These are phyloP conservation scores for Agrochola circellaris DNA, from an alignment of 2,888 invertebrate species.

Conservation along the genomic window DNA sequence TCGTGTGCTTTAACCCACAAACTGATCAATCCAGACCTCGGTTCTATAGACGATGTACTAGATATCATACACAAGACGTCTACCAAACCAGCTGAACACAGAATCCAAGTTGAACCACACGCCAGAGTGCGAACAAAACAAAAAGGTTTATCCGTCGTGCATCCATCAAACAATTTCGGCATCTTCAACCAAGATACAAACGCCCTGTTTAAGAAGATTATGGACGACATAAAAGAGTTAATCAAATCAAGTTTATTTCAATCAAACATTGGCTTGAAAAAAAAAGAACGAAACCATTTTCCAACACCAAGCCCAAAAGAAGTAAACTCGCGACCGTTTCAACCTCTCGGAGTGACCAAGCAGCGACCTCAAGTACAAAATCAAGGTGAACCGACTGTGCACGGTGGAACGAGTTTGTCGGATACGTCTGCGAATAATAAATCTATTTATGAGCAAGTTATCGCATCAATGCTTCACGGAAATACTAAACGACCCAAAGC, in stretches of 20 bases:
- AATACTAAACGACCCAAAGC: slow-evolving; percentile 29
- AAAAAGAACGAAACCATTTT: slow-evolving; percentile 13
- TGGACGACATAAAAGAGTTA: slow-evolving; percentile 12
- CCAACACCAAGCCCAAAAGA: neutral
- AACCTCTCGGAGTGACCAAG: slow-evolving; percentile 40
- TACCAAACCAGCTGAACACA: slow-evolving; percentile 5
- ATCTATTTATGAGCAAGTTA: slow-evolving; percentile 38
- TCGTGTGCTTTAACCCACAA: slow-evolving; percentile 23
- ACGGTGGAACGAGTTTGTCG: slow-evolving; percentile 55
- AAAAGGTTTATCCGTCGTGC: slow-evolving; percentile 8
- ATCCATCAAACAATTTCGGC: slow-evolving; percentile 12
- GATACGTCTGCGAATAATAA: slow-evolving; percentile 46
- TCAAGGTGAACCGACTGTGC: slow-evolving; percentile 59
- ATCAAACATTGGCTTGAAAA: slow-evolving; percentile 18
- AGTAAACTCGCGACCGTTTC: slow-evolving; percentile 24
- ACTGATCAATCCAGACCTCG: slow-evolving; percentile 37
- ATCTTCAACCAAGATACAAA: neutral
- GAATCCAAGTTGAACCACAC: neutral
- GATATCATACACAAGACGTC: slow-evolving; percentile 42
- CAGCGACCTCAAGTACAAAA: slow-evolving; percentile 47
- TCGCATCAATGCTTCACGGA: slow-evolving; percentile 40
- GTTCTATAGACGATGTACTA: slow-evolving; percentile 57
- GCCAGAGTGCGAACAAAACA: neutral
- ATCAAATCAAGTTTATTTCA: slow-evolving; percentile 31
- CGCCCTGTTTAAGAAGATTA: slow-evolving; percentile 26